Evolutionary conservation across 2,797 vertebrate species (phyloP), one percentile per base, ranked within the genome.

Genomic region (Cyclopterus lumpus): DNA sequence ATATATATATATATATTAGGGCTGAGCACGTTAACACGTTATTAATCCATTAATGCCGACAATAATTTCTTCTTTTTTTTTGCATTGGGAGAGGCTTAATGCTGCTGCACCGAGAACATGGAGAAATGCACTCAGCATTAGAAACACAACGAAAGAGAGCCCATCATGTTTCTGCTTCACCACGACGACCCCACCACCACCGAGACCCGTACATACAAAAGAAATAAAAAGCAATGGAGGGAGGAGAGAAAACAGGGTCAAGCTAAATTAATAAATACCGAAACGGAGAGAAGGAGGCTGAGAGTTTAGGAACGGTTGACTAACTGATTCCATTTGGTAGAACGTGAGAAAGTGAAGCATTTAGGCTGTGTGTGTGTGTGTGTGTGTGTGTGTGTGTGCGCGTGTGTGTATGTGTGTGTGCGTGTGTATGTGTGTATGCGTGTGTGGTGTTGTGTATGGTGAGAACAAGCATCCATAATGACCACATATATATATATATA

Each of bases 181-280:
- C 78, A 3, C 46, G 0, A 86, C 26, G 2, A 73, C 63, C 66
- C 34, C 40, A 34, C 64, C 71, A 48, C 67, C 12, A 3, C 57
- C 40, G 62, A 62, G 1, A 75, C 75, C 68, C 5, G 5, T 28
- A 22, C 38, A 26, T 26, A 67, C 46, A 75, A 49, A 18, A 8
- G 10, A 5, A 26, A n/a, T n/a, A 36, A 49, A 20, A 34, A 26
- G 8, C 7, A 58, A 38, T 8, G 57, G 4, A 5, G 18, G 30
- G 2, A 54, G 9, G 42, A 7, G 51, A 80, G 53, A 81, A 87
- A 88, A 88, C 67, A 77, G 67, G 75, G 77, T 67, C 65, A 70
- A 75, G 26, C 68, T 87, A 80, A 87, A 89, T 87, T 42, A 88
- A 82, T 91, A 81, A 91, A 81, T 51, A 81, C 15, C 30, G 18